Evolutionary conservation across 2,797 vertebrate genomes (phyloP), one percentile per base, ranked within the genome.

Genomic region (Schizopygopsis pylzovi): DNA sequence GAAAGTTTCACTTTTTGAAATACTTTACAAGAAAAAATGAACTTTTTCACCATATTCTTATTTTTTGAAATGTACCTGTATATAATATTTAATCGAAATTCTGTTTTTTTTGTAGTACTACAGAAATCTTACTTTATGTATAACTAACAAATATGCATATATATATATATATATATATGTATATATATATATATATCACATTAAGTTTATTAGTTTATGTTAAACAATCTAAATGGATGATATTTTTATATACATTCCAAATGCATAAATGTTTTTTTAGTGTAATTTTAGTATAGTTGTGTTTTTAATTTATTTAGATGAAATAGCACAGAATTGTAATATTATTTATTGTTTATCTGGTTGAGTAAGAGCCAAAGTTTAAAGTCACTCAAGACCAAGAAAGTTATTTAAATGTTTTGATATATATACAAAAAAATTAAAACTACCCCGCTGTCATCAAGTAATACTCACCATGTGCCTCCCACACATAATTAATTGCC

Each of bases 401-500:
- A 4, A 49, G n/a, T 72, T 41, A 39, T 33, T 76, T 22, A 83
- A 71, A 63, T 52, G 11, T 12, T 77, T 86, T 73, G 3, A 18
- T 72, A 72, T 81, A 43, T 52, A 52, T 16, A 47, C 10, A 43
- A 7, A 43, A 45, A 18, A 84, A 77, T 33, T 3, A 41, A 41
- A 41, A 6, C 22, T 87, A 63, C 70, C 11, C 20, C 18, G 20
- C 12, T 1, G 45, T 82, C 20, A 25, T 37, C 41, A 47, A 65
- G 10, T 22, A 11, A 61, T 63, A 39, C 37, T 70, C 49, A 11
- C 10, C 6, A 45, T 72, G 28, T 85, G 54, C n/a, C 25, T 79
- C 22, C 16, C 33, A 79, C 37, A 71, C 11, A 37, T 18, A 59
- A 49, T 82, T 2, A 70, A 20, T 33, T 82, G 85, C 73, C 77